Percentiles rank a stretch among this genome's conserved stretches.
These are phyloP conservation scores for Cloeon dipterum DNA, from an alignment of 2,888 invertebrate species.

Conservation along the genomic window DNA sequence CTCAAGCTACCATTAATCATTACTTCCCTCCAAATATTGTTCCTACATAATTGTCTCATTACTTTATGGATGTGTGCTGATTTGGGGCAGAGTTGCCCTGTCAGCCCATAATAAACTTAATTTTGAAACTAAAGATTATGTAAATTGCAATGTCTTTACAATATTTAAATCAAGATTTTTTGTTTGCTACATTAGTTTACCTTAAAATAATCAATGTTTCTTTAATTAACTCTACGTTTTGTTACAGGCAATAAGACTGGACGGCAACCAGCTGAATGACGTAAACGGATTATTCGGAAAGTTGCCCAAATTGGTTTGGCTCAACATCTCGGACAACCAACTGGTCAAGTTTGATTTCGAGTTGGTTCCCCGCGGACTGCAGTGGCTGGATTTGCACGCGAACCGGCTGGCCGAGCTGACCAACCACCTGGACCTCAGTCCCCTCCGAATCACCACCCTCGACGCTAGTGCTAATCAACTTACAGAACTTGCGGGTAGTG, in stretches of 20 bases:
- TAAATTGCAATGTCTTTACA: too few relatives aligned
- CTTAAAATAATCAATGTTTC: too few relatives aligned
- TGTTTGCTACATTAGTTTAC: too few relatives aligned
- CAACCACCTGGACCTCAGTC: conserved; percentile 56
- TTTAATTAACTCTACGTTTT: too few relatives aligned
- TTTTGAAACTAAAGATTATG: too few relatives aligned
- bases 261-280: conserved; percentile 58
- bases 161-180: too few relatives aligned
- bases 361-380: conserved; percentile 58
- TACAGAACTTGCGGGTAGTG: conserved; percentile 58
- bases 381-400: conserved; percentile 66
- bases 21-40: too few relatives aligned
- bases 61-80: too few relatives aligned
- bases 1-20: too few relatives aligned
- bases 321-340: conserved; percentile 68
- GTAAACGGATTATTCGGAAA: conserved; percentile 58
- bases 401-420: conserved; percentile 64
- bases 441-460: conserved; percentile 52
- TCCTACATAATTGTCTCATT: too few relatives aligned
- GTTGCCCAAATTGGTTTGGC: conserved; percentile 58
- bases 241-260: conserved; percentile 54
- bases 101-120: too few relatives aligned
- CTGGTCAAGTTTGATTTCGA: conserved; percentile 68
- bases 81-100: too few relatives aligned
- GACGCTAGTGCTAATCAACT: conserved; percentile 64